Evolutionary conservation across 1,140 invertebrate genomes (phyloP).

Genomic region (Gonatopus flavifemur): DNA sequence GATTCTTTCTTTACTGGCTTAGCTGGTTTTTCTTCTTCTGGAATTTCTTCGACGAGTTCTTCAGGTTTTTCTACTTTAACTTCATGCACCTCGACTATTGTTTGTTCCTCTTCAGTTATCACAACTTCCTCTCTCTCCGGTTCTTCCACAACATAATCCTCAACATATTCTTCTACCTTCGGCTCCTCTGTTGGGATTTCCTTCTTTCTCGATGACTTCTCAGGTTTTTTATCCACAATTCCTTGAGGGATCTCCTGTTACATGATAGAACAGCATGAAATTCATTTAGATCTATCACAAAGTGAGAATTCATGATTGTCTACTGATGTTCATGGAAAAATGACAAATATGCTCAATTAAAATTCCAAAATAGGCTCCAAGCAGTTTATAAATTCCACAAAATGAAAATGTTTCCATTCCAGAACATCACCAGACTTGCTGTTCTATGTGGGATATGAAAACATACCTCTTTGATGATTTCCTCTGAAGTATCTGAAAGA

Average conservation of each 20-base stretch:
- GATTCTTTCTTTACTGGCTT: slow-evolving; percentile 28
- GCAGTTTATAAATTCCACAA: too few species aligned
- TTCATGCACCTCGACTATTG: slow-evolving; percentile 28
- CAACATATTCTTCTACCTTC: slow-evolving; percentile 18
- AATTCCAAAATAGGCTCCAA: too few species aligned
- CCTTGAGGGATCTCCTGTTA: slow-evolving; percentile 25
- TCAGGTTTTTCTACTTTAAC: slow-evolving; percentile 22
- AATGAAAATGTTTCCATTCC: too few species aligned
- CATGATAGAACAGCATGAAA: background rate
- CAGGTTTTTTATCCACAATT: slow-evolving; percentile 39
- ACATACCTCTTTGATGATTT: slow-evolving; percentile 30
- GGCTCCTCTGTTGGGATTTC: background rate
- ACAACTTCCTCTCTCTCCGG: slow-evolving; percentile 28
- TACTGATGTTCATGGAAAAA: too few species aligned
- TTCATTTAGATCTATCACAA: too few species aligned
- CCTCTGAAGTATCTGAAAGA: slow-evolving; percentile 28
- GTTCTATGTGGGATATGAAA: too few species aligned
- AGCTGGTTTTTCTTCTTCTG: slow-evolving; percentile 31
- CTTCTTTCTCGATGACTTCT: slow-evolving; percentile 26
- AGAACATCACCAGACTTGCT: too few species aligned
- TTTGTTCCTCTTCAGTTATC: slow-evolving; percentile 36
- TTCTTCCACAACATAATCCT: slow-evolving; percentile 30
- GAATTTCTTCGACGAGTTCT: slow-evolving; percentile 28
- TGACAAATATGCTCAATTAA: too few species aligned
- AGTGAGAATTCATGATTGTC: too few species aligned